A percentile compares a stretch with the other conserved stretches of the same genome.
Evolutionary conservation across 2,113 vertebrate genomes (phyloP).

Genomic region (Periophthalmodon schlosseri): DNA sequence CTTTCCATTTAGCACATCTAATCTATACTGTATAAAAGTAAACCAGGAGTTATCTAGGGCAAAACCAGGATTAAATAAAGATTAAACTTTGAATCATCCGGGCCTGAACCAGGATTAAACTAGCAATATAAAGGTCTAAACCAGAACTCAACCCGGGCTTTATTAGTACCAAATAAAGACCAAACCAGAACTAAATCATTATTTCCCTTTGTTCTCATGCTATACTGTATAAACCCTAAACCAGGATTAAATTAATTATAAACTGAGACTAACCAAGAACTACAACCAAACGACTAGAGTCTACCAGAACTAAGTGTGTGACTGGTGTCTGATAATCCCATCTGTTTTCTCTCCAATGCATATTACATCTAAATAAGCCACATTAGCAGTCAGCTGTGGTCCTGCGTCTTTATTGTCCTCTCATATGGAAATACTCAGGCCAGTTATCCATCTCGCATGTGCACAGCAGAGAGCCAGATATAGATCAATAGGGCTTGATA

Average conservation of each 20-base stretch:
- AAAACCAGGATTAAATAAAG: too few species aligned
- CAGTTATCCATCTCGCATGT: neutral
- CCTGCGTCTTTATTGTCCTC: conserved; percentile 8
- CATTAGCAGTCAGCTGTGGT: conserved; percentile 33
- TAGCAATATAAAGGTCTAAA: too few species aligned
- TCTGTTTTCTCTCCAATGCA: conserved; percentile 35
- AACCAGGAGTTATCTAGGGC: too few species aligned
- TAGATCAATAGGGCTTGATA: neutral
- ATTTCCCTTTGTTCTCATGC: neutral
- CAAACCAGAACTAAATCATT: too few species aligned
- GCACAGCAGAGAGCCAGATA: neutral
- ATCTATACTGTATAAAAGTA: too few species aligned
- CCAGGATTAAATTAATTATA: neutral
- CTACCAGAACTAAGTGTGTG: neutral
- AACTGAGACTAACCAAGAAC: neutral
- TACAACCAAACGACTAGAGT: neutral
- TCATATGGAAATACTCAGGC: conserved; percentile 7
- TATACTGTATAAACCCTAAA: neutral
- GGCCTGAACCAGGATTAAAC: too few species aligned
- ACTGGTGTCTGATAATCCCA: conserved; percentile 4
- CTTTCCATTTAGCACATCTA: too few species aligned
- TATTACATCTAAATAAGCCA: conserved; percentile 45
- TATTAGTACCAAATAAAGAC: too few species aligned
- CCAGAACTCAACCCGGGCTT: too few species aligned
- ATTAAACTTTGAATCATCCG: too few species aligned